Evolutionary conservation across 35 echinoderm and acorn worm species (phyloP).

Genomic region (Stichopus chloronotus): DNA sequence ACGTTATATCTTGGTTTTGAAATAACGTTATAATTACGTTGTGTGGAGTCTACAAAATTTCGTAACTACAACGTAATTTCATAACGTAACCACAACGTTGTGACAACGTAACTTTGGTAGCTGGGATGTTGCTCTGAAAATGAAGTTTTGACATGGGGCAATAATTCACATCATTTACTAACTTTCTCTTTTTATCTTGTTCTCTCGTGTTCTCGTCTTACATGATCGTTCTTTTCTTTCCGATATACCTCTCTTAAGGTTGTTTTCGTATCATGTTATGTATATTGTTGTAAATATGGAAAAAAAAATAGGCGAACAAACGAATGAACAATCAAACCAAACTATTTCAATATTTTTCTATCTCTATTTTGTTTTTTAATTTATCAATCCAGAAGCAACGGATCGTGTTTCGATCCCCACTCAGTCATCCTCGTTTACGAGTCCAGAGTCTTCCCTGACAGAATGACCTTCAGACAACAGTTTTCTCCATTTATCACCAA

Average conservation of each 20-base stretch:
- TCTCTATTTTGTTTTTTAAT: not conserved
- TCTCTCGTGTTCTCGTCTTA: too few species aligned
- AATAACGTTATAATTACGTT: too few species aligned
- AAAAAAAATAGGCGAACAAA: not conserved
- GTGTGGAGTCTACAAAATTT: too few species aligned
- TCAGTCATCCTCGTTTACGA: not conserved
- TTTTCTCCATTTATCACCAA: not conserved
- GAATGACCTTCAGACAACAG: slow-evolving; percentile 15
- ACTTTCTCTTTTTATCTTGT: too few species aligned
- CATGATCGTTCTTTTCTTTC: not conserved
- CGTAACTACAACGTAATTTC: too few species aligned
- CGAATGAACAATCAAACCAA: not conserved
- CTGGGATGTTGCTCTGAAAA: too few species aligned
- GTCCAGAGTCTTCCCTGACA: not conserved
- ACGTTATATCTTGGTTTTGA: too few species aligned
- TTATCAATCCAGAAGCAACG: not conserved
- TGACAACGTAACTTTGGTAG: too few species aligned
- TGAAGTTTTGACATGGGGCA: too few species aligned
- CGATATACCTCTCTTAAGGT: not conserved
- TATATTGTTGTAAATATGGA: not conserved
- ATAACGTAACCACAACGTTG: too few species aligned
- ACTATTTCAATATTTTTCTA: not conserved
- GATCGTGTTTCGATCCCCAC: not conserved
- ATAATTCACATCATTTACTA: too few species aligned
- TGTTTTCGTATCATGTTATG: not conserved